These are phyloP conservation scores for Nyctereutes procyonoides DNA, from an alignment of 2,113 vertebrate genomes.

Conservation along the genomic window DNA sequence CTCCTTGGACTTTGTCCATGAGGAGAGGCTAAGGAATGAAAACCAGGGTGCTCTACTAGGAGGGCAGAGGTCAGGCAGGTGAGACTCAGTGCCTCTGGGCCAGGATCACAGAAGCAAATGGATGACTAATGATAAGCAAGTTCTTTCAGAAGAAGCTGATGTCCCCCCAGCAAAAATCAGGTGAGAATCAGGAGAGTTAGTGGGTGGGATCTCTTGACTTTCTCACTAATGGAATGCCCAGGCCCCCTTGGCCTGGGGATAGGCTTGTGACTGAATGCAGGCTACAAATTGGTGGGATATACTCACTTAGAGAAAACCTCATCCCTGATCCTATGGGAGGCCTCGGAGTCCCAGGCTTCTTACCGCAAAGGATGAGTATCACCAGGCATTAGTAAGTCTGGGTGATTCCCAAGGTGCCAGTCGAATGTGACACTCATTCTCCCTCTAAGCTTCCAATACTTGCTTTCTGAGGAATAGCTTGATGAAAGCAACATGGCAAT, in stretches of 20 bases:
- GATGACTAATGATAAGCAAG: background rate
- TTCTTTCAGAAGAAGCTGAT: background rate
- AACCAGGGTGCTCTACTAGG: background rate
- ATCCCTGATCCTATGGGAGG: background rate
- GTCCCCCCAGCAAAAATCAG: background rate
- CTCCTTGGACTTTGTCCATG: background rate
- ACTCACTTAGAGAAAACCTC: background rate
- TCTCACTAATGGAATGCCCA: background rate
- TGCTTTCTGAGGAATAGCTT: conserved; percentile 60
- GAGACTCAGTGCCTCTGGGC: background rate
- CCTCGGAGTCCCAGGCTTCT: background rate
- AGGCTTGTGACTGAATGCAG: background rate
- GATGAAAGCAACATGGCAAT: conserved; percentile 54
- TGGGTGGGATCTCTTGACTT: background rate
- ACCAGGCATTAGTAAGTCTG: background rate
- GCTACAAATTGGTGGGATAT: background rate
- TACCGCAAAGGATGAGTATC: background rate
- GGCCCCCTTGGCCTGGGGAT: background rate
- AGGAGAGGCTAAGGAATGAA: background rate
- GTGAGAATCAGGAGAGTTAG: background rate
- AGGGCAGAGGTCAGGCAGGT: background rate
- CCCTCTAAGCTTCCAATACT: background rate
- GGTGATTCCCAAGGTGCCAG: background rate
- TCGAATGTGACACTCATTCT: background rate
- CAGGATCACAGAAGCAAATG: background rate